Percentiles rank a stretch among this genome's conserved stretches.
Conservation (phyloP, 2,113 vertebrate species). For the Oreochromis aureus region DNA sequence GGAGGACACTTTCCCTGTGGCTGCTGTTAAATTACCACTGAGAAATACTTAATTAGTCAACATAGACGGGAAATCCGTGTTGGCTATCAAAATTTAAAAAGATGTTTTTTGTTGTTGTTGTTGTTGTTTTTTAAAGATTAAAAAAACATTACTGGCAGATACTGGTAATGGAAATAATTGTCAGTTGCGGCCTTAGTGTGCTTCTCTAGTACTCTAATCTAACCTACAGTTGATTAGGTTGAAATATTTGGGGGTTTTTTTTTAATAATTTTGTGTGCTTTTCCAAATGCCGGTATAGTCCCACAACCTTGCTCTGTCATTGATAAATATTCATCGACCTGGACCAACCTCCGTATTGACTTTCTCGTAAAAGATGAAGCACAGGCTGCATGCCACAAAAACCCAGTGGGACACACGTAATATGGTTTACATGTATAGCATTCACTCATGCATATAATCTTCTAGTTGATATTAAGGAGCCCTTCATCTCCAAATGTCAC, state of each 20-base stretch:
- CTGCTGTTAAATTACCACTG: not conserved
- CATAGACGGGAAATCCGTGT: not conserved
- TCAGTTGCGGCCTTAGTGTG: not conserved
- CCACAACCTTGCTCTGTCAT: constrained; percentile 24
- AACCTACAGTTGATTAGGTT: not conserved
- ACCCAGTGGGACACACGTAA: not conserved
- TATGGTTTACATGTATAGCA: not conserved
- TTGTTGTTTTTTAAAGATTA: not conserved
- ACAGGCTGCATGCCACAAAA: not conserved
- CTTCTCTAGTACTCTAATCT: not conserved
- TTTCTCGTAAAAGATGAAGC: constrained; percentile 28
- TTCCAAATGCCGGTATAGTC: not conserved
- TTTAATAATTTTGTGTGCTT: not conserved
- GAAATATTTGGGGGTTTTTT: not conserved
- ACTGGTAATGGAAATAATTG: not conserved
- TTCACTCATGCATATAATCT: not conserved
- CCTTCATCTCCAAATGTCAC: constrained; percentile 41
- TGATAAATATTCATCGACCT: constrained; percentile 50
- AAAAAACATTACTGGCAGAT: not conserved
- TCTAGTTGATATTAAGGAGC: constrained; percentile 21
- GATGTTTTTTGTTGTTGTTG: not conserved
- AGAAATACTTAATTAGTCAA: not conserved
- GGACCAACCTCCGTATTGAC: not conserved
- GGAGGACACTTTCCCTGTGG: not conserved
- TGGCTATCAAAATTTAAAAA: not conserved